Conservation (phyloP, 2,113 vertebrate species). For the Nerophis ophidion region DNA sequence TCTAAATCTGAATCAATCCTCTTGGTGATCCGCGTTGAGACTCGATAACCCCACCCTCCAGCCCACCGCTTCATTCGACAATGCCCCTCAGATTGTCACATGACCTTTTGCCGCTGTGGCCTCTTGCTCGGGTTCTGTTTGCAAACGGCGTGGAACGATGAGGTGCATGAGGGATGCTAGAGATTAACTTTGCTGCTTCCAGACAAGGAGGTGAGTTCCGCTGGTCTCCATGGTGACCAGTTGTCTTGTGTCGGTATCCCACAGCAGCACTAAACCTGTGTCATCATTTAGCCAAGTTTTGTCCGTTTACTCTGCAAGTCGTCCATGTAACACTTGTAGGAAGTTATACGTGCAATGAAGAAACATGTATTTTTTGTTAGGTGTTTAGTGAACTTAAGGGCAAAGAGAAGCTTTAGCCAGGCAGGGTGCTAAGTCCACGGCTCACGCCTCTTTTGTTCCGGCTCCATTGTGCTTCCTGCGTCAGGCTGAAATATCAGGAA, state of each 20-base stretch:
- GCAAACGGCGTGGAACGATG: slow-evolving; percentile 1
- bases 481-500: slow-evolving; percentile 52
- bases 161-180: slow-evolving; percentile 7
- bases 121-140: slow-evolving; percentile 14
- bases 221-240: not conserved
- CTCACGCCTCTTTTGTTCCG: slow-evolving; percentile 57
- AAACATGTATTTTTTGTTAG: too few species aligned
- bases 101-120: slow-evolving; percentile 22
- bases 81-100: slow-evolving; percentile 25
- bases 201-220: slow-evolving; percentile 9
- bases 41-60: slow-evolving; percentile 14
- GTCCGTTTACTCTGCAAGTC: too few species aligned
- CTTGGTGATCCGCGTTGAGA: slow-evolving; percentile 52
- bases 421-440: slow-evolving; percentile 47
- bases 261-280: too few species aligned
- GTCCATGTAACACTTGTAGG: too few species aligned
- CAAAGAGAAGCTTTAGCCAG: slow-evolving; percentile 33
- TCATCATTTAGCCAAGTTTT: too few species aligned
- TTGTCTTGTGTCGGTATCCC: not conserved
- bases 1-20: slow-evolving; percentile 47
- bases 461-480: slow-evolving; percentile 63
- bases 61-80: slow-evolving; percentile 21
- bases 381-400: slow-evolving; percentile 12
- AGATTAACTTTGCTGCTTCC: not conserved
- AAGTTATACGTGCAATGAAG: not conserved